Base-by-base conservation (phyloP, 2,888 invertebrate genomes). In the Furcula furcula region DNA sequence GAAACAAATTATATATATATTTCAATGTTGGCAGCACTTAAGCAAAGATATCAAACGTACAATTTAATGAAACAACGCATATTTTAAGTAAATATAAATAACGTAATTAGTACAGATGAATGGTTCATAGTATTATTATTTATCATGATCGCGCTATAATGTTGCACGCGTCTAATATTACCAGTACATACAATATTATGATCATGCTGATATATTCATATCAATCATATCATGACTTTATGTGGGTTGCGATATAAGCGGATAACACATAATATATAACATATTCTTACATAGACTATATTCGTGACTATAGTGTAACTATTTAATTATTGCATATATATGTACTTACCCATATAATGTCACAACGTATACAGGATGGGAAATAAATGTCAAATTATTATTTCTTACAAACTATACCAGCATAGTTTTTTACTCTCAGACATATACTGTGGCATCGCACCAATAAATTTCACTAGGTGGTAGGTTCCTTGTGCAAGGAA, bases 201-300 rank as follows among this genome's bases (percentile, higher is more conserved):
- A 40, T 49, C 50, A 58, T 54, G 50, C 54, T 52, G 46, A 54
- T 53, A 59, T 30, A 34, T 57, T 57, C 55, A 59, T 54, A 62
- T 56, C 54, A 51, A 49, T 41, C 45, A 51, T 38, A 36, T 7
- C 7, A 14, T 15, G 9, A 27, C 49, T 41, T 32, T 35, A 38
- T 43, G 26, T 33, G 31, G 46, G 36, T 38, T 29, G 36, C 40
- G 34, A 28, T 40, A 29, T 41, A 23, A 28, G 14, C 10, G 10
- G 10, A 20, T 10, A 14, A n/a, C n/a, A n/a, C n/a, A n/a, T n/a
- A n/a, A n/a, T n/a, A n/a, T n/a, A n/a, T n/a, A n/a, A n/a, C n/a
- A n/a, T n/a, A n/a, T n/a, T n/a, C n/a, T n/a, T n/a, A n/a, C n/a
- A n/a, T n/a, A n/a, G n/a, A n/a, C n/a, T n/a, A n/a, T n/a, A n/a